These are phyloP conservation scores for Coreius guichenoti DNA, from an alignment of 2,797 vertebrate genomes.

Conservation along the genomic window DNA sequence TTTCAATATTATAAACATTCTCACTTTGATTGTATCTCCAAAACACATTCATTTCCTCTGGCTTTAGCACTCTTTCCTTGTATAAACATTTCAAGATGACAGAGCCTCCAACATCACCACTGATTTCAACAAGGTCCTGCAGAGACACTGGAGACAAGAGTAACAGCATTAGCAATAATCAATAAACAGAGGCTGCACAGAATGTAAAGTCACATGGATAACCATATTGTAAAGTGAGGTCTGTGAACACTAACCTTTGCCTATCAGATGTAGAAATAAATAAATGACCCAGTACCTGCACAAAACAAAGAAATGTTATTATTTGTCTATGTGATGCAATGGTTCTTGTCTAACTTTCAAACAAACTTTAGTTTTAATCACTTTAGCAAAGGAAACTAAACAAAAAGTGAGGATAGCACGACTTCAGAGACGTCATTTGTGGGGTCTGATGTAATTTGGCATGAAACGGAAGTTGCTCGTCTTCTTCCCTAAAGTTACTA, in stretches of 20 bases:
- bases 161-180: background rate
- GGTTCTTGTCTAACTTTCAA: too few species aligned
- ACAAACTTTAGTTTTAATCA: background rate
- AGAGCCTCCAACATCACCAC: background rate
- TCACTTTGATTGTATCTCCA: background rate
- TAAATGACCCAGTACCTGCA: background rate
- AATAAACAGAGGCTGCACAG: background rate
- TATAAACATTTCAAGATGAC: background rate
- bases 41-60: background rate
- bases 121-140: accelerated
- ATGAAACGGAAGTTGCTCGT: too few species aligned
- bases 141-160: background rate
- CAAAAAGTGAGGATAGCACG: too few species aligned
- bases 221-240: background rate
- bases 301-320: background rate
- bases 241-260: background rate
- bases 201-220: background rate
- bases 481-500: too few species aligned
- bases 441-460: too few species aligned
- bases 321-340: background rate
- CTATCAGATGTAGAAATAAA: background rate
- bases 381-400: too few species aligned
- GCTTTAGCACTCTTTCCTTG: background rate
- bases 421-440: too few species aligned
- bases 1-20: background rate